Conservation (phyloP, 2,888 invertebrate species). For the Plagodis dolabraria region DNA sequence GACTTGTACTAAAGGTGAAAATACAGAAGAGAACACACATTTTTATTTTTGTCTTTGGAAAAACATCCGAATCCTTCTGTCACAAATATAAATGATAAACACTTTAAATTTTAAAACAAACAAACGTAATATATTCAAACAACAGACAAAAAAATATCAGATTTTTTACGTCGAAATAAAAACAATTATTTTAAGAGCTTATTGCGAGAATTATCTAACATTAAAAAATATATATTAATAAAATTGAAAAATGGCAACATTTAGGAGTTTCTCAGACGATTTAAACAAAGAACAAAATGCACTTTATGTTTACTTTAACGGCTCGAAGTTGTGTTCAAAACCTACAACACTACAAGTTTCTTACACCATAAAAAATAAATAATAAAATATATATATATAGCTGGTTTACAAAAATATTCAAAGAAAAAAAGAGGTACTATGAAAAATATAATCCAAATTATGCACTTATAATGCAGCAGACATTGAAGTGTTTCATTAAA, state of each 20-base stretch:
- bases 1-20: slow-evolving; percentile 6
- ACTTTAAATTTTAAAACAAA: slow-evolving; percentile 36
- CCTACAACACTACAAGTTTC: no score
- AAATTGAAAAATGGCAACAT: slow-evolving; percentile 40
- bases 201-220: slow-evolving; percentile 32
- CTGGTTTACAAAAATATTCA: no score
- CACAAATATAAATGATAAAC: slow-evolving; percentile 26
- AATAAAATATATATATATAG: no score
- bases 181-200: slow-evolving; percentile 30
- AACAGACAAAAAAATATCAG: slow-evolving; percentile 44
- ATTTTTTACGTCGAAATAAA: slow-evolving; percentile 32
- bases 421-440: no score
- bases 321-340: no score
- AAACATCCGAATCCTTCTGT: slow-evolving; percentile 25
- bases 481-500: no score
- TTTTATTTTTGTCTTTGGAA: slow-evolving; percentile 5
- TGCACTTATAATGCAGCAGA: no score
- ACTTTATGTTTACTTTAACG: no score
- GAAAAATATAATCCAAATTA: no score
- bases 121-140: slow-evolving; percentile 39
- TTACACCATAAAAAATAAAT: no score
- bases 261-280: slow-evolving; percentile 26
- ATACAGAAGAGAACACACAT: slow-evolving; percentile 1
- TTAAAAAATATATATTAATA: slow-evolving; percentile 26
- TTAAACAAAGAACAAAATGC: neutral